Base-by-base conservation (phyloP, 2,888 invertebrate species). In the Parnassius smintheus region DNA sequence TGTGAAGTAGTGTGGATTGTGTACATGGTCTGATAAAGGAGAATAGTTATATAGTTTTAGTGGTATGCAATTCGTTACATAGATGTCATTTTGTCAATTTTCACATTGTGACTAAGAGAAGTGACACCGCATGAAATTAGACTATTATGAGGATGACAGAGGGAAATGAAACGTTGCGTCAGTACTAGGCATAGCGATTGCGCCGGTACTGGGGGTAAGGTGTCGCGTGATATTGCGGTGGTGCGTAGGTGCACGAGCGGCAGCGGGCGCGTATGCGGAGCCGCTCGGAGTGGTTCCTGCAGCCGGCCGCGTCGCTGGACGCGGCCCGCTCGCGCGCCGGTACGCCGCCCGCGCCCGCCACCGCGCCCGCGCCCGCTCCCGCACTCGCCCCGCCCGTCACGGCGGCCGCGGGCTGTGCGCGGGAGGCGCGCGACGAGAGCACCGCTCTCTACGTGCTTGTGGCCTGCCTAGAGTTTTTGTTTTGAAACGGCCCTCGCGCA, bases 231-330 rank as follows among this genome's bases (percentile, higher is more conserved):
- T 61, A 70, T 65, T 70, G 75, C 73, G 74, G 75, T 75, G 81
- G 83, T 82, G 81, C 82, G 83, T 91, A 97, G 96, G 98, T 98
- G 76, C 98, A 98, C 93, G 98, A 98, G 92, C 94, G 98, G 82
- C 99, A 99, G 93, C 96, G 98, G 70, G 97, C 97, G 83, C 94
- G 99, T 75, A 98, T 99, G 97, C 95, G 97, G 84, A 98, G 98
- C 72, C 95, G 99, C 75, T 98, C 98, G 66, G 98, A 99, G 92
- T 99, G 99, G 99, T 99, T 98, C 93, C 94, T 97, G 86, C 95
- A 95, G 77, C 95, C 95, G 64, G 93, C 93, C 70, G 93, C 93
- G 66, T 86, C 92, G 80, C 81, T 90, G 86, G 91, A 91, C 80
- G 85, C 82, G 75, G 76, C 81, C 73, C 84, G 88, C 68, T 68